Conservation (phyloP, 2,888 invertebrate species). For the Rambutsinella grinnellia region DNA sequence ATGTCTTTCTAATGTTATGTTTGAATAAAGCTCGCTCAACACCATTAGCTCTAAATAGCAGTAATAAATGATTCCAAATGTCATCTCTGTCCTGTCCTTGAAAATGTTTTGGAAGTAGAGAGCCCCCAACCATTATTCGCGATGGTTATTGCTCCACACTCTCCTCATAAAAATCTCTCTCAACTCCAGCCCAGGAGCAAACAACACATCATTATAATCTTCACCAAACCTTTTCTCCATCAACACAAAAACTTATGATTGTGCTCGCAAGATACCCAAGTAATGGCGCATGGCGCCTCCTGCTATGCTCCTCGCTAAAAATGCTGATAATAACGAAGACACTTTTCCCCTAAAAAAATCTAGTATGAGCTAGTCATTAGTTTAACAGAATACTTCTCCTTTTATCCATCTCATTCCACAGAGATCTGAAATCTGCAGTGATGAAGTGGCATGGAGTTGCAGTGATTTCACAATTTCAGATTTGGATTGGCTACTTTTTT, state of each 20-base stretch:
- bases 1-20: too few species aligned
- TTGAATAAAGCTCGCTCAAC: too few species aligned
- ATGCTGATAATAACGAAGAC: background rate
- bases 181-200: background rate
- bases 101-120: background rate
- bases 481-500: background rate
- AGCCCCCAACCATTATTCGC: slow-evolving; percentile 5
- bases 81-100: slow-evolving; percentile 13
- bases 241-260: background rate
- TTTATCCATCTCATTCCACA: too few species aligned
- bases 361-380: background rate
- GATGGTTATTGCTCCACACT: background rate
- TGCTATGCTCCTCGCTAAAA: background rate
- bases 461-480: background rate
- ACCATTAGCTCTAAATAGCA: too few species aligned
- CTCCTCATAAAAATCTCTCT: background rate
- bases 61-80: too few species aligned
- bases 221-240: background rate
- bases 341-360: background rate
- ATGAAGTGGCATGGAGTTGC: background rate
- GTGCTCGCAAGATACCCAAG: background rate
- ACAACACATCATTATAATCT: too few species aligned
- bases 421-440: background rate
- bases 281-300: background rate
- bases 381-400: too few species aligned